phyloP scores from a whole-genome alignment of 2,888 invertebrate genomes.

The Vanessa cardui region DNA sequence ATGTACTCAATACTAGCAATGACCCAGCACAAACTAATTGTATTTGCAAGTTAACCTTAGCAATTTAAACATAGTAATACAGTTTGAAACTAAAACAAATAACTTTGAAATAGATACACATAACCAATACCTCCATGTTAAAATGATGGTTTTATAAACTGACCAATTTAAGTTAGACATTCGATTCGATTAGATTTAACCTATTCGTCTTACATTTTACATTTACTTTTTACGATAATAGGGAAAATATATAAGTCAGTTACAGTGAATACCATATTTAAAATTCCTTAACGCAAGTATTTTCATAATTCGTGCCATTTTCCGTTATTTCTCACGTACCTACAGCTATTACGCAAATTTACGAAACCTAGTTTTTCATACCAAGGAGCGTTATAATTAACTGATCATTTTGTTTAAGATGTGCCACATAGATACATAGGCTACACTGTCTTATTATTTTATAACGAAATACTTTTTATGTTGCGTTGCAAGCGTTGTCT shows the following conservation, averaged over 20 bases:
- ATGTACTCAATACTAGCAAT: constrained; percentile 12
- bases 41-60: constrained; percentile 16
- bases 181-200: neutral
- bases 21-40: constrained; percentile 21
- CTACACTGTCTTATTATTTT: constrained; percentile 21
- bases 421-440: constrained; percentile 36
- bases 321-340: constrained; percentile 41
- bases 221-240: constrained; percentile 2
- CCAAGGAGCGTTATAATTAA: constrained; percentile 38
- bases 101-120: neutral
- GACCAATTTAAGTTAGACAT: neutral
- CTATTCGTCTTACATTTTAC: neutral
- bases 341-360: constrained; percentile 28
- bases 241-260: constrained; percentile 15
- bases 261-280: neutral
- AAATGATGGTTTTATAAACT: neutral
- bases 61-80: neutral
- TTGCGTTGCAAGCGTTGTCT: neutral
- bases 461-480: constrained; percentile 12
- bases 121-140: neutral
- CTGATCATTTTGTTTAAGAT: constrained; percentile 39
- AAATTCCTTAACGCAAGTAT: neutral
- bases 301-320: constrained; percentile 27
- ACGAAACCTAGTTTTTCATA: constrained; percentile 39
- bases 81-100: neutral